Evolutionary conservation across 1,140 invertebrate genomes (phyloP), one percentile per base, ranked within the genome.

Genomic region (Euura saliciscinereae): DNA sequence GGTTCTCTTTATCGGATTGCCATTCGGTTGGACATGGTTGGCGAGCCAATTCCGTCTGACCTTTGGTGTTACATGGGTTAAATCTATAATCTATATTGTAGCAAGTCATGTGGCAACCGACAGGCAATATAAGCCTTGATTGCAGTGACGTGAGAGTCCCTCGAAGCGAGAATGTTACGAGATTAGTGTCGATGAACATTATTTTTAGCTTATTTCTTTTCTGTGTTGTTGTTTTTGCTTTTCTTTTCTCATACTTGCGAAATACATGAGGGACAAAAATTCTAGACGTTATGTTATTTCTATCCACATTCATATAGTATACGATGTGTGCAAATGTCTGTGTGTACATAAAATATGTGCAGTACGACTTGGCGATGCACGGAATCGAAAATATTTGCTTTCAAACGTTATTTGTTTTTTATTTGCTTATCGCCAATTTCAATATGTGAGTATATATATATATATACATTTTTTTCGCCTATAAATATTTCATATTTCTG

Each of bases 71-170:
- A 11, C 51, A 28, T 28, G 28, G 28, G 28, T 28, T 28, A 59
- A 59, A 59, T 59, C 51, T 59, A 59, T 59, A 59, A 59, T 59
- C 51, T 59, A 59, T 59, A 59, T 59, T 59, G 51, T 59, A 59
- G 51, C 51, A 59, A 59, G 51, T 59, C 51, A 59, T 59, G 51
- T 59, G 51, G 13, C 51, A n/a, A 59, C 28, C 28, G 28, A 28
- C 28, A 28, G 51, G 51, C 51, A n/a, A 59, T n/a, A 59, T 8
- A 59, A n/a, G 10, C 51, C 51, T 59, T 59, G 51, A 59, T 59
- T 59, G 51, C 51, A n/a, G 51, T 59, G 51, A 59, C 51, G 10
- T n/a, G 51, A n/a, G 51, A 59, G 13, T 59, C 13, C 13, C 8
- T 59, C 6, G 51, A 59, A 59, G 51, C 51, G 51, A 59, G 28